These are phyloP conservation scores for Nowickia ferox DNA, from an alignment of 2,888 invertebrate genomes.

Conservation along the genomic window DNA sequence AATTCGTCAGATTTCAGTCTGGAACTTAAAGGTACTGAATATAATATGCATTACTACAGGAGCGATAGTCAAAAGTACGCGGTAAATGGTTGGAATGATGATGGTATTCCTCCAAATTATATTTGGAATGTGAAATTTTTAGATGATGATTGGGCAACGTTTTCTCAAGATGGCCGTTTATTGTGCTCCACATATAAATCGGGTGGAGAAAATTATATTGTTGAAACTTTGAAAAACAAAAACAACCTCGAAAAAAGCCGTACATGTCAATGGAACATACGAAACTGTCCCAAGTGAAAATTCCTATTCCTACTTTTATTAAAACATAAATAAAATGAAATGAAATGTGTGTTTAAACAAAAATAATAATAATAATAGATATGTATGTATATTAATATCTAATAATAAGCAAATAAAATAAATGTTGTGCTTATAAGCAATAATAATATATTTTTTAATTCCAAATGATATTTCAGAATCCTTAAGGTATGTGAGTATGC, in stretches of 20 bases:
- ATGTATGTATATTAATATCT: too few species aligned
- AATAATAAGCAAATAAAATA: too few species aligned
- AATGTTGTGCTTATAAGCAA: too few species aligned
- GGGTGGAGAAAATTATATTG: background rate
- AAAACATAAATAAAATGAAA: background rate
- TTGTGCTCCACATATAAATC: background rate
- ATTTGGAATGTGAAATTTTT: background rate
- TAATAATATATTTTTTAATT: too few species aligned
- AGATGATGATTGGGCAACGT: background rate
- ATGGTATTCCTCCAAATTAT: background rate
- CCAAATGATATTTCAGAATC: too few species aligned
- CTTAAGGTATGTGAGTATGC: too few species aligned
- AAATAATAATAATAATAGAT: too few species aligned
- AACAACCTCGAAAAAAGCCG: background rate
- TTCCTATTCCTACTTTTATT: background rate
- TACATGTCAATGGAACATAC: background rate
- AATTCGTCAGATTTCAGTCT: background rate
- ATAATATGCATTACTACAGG: background rate
- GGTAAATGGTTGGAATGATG: background rate
- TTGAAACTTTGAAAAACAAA: background rate
- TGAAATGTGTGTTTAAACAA: too few species aligned
- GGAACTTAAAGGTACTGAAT: background rate
- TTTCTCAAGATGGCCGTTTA: constrained; percentile 1
- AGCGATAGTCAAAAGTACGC: background rate
- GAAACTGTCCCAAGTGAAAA: background rate